Evolutionary conservation across 92 coral and sea anemone species (phyloP), one percentile per base, ranked within the genome.

Genomic region (Phymanthus crucifer): DNA sequence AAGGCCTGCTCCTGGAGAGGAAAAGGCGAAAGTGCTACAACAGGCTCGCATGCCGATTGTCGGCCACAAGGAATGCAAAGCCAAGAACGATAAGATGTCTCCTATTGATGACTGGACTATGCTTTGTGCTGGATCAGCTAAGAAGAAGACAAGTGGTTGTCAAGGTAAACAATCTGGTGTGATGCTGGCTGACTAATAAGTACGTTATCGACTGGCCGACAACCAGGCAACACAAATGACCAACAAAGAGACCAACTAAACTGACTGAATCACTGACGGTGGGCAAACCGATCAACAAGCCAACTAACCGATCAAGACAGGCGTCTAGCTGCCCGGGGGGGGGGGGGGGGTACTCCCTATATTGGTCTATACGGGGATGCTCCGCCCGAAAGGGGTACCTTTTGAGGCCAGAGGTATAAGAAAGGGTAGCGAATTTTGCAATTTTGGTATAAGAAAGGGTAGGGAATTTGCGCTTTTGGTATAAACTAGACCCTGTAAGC

Each of bases 121-220:
- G 91, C 13, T 87, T 18, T 87, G 91, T 32, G 91, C 91, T 29
- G 91, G 91, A 13, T 87, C 36, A 32, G 78, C 58, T 19, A 83
- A 83, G 40, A 56, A 40, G 21, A 32, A 73, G 57, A 61, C 72
- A 6, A 87, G 91, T 68, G 91, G 91, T 6, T 87, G 91, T 45
- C 79, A 61, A 27, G 86, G 86, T 82, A 74, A 40, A 29, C 29
- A 40, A 23, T 17, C 33, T 17, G 12, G 6, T 24, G 33, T 0
- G 17, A 26, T 24, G 26, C 9, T 58, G 6, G 32, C 0, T 58
- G n/a, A 12, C 23, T 54, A 19, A 27, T 54, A 54, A 21, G 10
- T n/a, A 54, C 27, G n/a, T 54, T 57, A 52, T 6, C 50, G 6
- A 6, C 14, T 45, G 23, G 16, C 19, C 58, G 19, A 23, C 23